phyloP scores from a whole-genome alignment of 2,797 vertebrate genomes.

The Anisognathus igniventris region DNA sequence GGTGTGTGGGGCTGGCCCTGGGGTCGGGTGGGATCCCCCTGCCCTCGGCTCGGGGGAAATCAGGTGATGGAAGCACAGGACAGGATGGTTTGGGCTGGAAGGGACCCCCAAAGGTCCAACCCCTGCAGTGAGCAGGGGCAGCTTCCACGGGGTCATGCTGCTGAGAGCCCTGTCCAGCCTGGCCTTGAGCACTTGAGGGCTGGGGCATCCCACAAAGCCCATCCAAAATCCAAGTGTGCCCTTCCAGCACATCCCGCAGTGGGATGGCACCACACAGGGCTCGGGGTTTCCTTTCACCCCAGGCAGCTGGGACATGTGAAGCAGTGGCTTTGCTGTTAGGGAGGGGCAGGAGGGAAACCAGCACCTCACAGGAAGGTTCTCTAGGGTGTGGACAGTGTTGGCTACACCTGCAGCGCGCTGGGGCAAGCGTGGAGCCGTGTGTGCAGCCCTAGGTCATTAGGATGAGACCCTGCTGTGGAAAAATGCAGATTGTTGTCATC shows the following conservation, averaged over 20 bases:
- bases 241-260: rapidly evolving
- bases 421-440: rapidly evolving
- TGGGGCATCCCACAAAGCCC: background rate
- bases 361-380: rapidly evolving
- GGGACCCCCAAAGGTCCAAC: background rate
- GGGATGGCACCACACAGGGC: rapidly evolving
- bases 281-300: rapidly evolving
- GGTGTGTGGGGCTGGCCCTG: rapidly evolving
- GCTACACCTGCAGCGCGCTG: rapidly evolving
- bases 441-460: rapidly evolving
- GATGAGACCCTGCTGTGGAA: background rate
- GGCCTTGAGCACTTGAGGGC: background rate
- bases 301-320: background rate
- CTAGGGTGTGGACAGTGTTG: rapidly evolving
- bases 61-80: rapidly evolving
- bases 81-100: background rate
- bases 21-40: background rate
- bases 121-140: background rate
- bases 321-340: background rate
- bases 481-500: rapidly evolving
- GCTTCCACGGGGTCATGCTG: rapidly evolving
- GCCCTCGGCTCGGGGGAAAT: rapidly evolving
- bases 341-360: background rate
- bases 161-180: background rate
- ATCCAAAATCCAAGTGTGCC: background rate